A percentile compares a stretch with the other conserved stretches of the same genome.
These are phyloP conservation scores for Hippocampus guttulatus DNA, from an alignment of 2,113 vertebrate species.

Conservation along the genomic window DNA sequence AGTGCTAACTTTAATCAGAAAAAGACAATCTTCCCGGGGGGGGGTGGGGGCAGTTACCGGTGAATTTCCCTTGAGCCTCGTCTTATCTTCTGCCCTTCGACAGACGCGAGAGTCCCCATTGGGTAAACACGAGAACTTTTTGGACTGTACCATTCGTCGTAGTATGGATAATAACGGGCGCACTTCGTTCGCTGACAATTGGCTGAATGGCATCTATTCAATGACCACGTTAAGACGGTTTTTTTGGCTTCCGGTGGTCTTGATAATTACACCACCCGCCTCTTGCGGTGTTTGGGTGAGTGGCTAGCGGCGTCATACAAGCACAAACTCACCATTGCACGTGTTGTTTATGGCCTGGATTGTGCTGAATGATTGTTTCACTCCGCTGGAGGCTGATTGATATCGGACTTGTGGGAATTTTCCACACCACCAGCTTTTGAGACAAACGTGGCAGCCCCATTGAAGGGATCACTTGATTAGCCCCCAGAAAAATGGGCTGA, in stretches of 20 bases:
- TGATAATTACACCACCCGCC: slow-evolving; percentile 30
- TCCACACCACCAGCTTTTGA: neutral
- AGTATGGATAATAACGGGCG: slow-evolving; percentile 1
- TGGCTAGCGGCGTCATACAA: slow-evolving; percentile 20
- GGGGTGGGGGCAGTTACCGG: neutral
- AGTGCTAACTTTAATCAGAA: neutral
- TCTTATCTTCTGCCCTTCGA: neutral
- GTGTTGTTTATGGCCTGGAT: neutral
- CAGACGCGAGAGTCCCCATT: neutral
- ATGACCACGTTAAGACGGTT: slow-evolving; percentile 8
- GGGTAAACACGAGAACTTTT: neutral
- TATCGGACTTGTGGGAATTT: slow-evolving; percentile 18
- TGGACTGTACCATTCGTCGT: too few species aligned
- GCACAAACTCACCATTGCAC: slow-evolving; percentile 20
- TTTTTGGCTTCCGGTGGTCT: slow-evolving; percentile 6
- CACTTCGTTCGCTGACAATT: slow-evolving; percentile 9
- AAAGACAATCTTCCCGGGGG: neutral
- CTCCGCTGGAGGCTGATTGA: slow-evolving; percentile 59
- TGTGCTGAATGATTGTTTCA: slow-evolving; percentile 10
- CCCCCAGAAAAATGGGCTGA: neutral
- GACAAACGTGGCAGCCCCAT: neutral
- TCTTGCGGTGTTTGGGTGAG: slow-evolving; percentile 40
- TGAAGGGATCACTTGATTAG: neutral
- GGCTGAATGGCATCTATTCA: slow-evolving; percentile 7
- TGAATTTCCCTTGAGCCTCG: neutral